Base-by-base conservation (phyloP, 2,888 invertebrate species). In the Volucella inflata region DNA sequence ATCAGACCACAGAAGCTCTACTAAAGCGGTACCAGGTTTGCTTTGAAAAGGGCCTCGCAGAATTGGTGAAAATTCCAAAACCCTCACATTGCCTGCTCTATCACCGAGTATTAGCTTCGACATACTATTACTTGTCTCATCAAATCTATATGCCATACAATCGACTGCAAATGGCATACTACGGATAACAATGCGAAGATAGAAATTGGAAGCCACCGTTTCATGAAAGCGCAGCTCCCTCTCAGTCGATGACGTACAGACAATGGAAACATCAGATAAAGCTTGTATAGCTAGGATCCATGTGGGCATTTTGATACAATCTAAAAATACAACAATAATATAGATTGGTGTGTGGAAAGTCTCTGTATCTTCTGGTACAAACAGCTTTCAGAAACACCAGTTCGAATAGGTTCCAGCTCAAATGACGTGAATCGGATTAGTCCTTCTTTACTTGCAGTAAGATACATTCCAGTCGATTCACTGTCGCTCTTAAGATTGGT, bases 151-250 rank as follows among this genome's bases (percentile, higher is more conserved):
- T n/a, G 89, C 87, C 90, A 91, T 90, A 59, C 89, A 88, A 70
- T 89, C 89, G 8, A 92, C 90, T 0, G 91, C 90, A 87, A 82
- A 90, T 0, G 92, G 92, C 62, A 92, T 93, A 79, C 95, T 95
- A 0, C 94, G 94, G 87, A 97, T 94, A 87, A 95, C 93, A 72
- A 96, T 93, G 88, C 96, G 93, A 53, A 96, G 92, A 50, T 95
- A 94, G 90, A 96, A 96, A 72, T 95, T 95, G 77, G 94, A 94
- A 8, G 95, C 96, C 17, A 95, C 94, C 57, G 95, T 95, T 90
- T 97, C 97, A 90, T 97, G 97, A 91, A 97, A 96, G 87, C 95
- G 94, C 55, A 97, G 92, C 90, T 96, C 96, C 14, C 96, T 93
- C 91, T 96, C 96, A 0, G 96, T 95, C 14, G 97, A 96, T 77